Conservation (phyloP, 1,140 invertebrate species). For the Zaprionus inermis region DNA sequence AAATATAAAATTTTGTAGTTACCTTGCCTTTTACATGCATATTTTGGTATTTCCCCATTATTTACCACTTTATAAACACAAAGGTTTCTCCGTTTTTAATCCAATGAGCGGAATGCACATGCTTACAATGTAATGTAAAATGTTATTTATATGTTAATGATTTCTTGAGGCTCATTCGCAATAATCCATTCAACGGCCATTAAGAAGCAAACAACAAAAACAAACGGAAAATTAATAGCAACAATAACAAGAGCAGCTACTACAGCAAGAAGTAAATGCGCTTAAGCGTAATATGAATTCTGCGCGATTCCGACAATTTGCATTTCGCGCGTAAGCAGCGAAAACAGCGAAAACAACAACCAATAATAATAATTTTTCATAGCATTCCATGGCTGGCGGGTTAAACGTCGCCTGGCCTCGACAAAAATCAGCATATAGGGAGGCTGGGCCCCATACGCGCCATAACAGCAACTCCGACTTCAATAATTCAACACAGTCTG, state of each 20-base stretch:
- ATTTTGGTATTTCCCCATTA: no score
- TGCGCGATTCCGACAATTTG: constrained; percentile 69
- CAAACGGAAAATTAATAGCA: not conserved
- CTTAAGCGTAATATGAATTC: constrained; percentile 44
- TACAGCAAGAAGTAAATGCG: constrained; percentile 3
- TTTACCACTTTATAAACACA: not conserved
- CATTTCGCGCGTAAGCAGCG: constrained; percentile 41
- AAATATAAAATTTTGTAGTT: no score
- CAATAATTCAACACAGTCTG: constrained; percentile 35
- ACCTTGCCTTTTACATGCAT: no score
- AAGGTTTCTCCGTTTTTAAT: not conserved
- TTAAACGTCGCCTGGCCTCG: constrained; percentile 46
- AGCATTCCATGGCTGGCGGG: constrained; percentile 46
- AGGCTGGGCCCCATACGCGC: constrained; percentile 4
- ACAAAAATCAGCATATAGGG: constrained; percentile 11
- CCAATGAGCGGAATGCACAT: not conserved
- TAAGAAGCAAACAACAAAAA: constrained; percentile 1
- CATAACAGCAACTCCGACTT: constrained; percentile 11
- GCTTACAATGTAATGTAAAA: constrained; percentile 18
- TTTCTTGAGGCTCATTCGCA: constrained; percentile 16
- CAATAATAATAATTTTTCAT: constrained; percentile 79
- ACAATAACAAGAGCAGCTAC: not conserved
- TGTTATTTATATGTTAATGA: constrained; percentile 64
- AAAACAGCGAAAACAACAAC: constrained; percentile 5
- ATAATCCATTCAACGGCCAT: constrained; percentile 51